Conservation (phyloP, 2,888 invertebrate genomes). For the Leptinotarsa peninsularis region DNA sequence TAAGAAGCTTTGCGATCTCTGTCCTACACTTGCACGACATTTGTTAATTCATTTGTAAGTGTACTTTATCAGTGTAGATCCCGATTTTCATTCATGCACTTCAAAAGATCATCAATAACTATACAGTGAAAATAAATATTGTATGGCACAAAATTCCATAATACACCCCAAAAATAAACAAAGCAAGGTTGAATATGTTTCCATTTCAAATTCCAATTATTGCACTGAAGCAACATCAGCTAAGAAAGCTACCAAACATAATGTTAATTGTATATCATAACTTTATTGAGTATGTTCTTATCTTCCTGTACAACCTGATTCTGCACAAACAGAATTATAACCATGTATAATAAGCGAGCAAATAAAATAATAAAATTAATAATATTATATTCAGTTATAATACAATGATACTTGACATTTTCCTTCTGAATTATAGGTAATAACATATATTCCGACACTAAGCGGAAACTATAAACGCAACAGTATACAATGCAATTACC, state of each 20-base stretch:
- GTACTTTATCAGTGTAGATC: too few relatives aligned
- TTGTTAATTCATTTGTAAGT: too few relatives aligned
- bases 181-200: too few relatives aligned
- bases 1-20: too few relatives aligned
- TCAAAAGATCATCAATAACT: too few relatives aligned
- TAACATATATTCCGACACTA: slow-evolving; percentile 37
- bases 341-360: slow-evolving; percentile 64
- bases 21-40: too few relatives aligned
- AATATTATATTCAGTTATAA: slow-evolving; percentile 64
- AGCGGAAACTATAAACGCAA: slow-evolving; percentile 33
- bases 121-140: too few relatives aligned
- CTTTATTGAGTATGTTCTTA: slow-evolving; percentile 65
- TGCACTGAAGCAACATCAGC: background rate
- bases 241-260: slow-evolving; percentile 25
- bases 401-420: slow-evolving; percentile 58
- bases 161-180: too few relatives aligned
- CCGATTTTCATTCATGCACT: too few relatives aligned
- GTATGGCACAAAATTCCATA: too few relatives aligned
- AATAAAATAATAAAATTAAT: slow-evolving; percentile 60
- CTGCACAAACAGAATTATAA: slow-evolving; percentile 65
- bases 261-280: slow-evolving; percentile 49
- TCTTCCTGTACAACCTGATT: slow-evolving; percentile 65
- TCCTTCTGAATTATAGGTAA: slow-evolving; percentile 23
- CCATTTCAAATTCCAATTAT: too few relatives aligned
- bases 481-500: slow-evolving; percentile 35